Conservation (phyloP, 2,113 vertebrate genomes). For the Sakesphorus luctuosus region DNA sequence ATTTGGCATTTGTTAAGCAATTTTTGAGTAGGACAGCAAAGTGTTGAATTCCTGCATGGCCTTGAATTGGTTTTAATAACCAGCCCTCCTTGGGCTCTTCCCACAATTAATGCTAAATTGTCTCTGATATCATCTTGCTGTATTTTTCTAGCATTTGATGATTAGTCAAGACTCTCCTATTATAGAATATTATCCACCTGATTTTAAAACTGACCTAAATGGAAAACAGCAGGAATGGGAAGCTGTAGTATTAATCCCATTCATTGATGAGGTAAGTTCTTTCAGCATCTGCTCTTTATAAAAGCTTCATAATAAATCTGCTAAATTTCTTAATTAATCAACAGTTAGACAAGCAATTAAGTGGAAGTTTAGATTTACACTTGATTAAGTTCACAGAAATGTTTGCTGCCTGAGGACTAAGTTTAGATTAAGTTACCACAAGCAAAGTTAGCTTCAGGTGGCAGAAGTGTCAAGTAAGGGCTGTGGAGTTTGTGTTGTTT, state of each 20-base stretch:
- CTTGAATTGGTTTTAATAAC: not conserved
- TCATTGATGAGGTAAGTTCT: slow-evolving; percentile 91
- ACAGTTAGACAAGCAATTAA: not conserved
- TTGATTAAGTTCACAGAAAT: not conserved
- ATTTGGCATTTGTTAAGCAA: not conserved
- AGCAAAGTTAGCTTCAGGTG: not conserved
- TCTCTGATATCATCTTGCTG: not conserved
- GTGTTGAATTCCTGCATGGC: not conserved
- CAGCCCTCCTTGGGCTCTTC: not conserved
- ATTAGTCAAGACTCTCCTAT: slow-evolving; percentile 88
- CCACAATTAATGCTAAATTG: not conserved
- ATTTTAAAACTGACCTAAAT: slow-evolving; percentile 98
- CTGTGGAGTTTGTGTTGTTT: not conserved
- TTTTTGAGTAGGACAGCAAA: not conserved
- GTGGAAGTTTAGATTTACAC: not conserved
- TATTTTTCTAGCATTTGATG: slow-evolving; percentile 88
- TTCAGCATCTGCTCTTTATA: not conserved
- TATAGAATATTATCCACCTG: slow-evolving; percentile 93
- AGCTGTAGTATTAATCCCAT: slow-evolving; percentile 96
- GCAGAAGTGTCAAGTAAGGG: not conserved
- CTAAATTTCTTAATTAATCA: not conserved
- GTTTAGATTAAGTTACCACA: not conserved
- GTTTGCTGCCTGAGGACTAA: not conserved
- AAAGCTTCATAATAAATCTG: not conserved
- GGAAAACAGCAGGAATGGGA: slow-evolving; percentile 99